Base-by-base conservation (phyloP, 2,888 invertebrate species). In the Xanthorhoe spadicearia region DNA sequence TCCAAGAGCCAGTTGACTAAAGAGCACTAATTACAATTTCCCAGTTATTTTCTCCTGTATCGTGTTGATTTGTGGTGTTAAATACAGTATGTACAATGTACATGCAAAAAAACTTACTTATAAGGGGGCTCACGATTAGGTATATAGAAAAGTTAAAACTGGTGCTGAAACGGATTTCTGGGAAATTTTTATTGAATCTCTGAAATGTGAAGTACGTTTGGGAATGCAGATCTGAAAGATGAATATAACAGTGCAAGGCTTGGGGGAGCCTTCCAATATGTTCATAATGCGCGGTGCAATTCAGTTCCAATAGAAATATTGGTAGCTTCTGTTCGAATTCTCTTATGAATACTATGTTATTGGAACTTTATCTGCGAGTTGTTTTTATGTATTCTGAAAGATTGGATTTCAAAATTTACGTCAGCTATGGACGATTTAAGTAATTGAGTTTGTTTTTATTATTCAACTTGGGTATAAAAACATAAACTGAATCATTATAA, bases 171-270 rank as follows among this genome's bases (percentile, higher is more conserved):
- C 50, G 52, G 51, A 77, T 82, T 73, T 74, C 72, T 73, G 70
- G 68, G 82, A 80, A 38, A 83, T 80, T 87, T 89, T 86, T 89
- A 89, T 88, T 87, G 88, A 89, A 89, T 88, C 83, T 83, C 79
- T 77, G 80, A 85, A 84, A 87, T 83, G 83, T 79, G 84, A 81
- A 86, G 83, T 84, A 81, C 86, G 77, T 78, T 77, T 74, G 82
- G 81, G 82, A 85, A 83, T 84, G 80, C 82, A 83, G 79, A 86
- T 86, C 83, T 84, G 82, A 87, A 86, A 68, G 53, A 68, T 83
- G 84, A 87, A 86, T 85, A 82, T 83, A 80, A 80, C 81, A 77
- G 74, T 77, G 80, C 76, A 71, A 66, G 70, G 70, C 74, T 66
- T 55, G 70, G 71, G 70, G 77, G 77, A 75, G 74, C 77, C 74